Conservation (phyloP, 2,888 invertebrate genomes). For the Melieria crassipennis region DNA sequence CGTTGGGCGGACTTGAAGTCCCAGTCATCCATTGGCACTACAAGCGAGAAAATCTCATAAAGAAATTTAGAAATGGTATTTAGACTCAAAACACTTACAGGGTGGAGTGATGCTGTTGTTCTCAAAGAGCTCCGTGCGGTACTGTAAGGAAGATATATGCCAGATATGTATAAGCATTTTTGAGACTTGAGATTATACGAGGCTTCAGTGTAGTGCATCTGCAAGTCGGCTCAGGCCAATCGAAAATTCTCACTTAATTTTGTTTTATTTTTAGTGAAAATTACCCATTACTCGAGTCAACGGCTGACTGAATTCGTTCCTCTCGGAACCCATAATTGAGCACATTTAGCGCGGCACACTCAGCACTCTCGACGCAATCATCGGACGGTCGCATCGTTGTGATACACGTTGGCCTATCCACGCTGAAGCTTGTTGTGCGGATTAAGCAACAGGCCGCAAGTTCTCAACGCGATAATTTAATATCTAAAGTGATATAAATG, state of each 20-base stretch:
- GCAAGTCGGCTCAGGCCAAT: not conserved
- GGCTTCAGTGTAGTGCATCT: not conserved
- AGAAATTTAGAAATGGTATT: not conserved
- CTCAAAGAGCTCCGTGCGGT: slow-evolving; percentile 68
- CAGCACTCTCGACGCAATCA: not conserved
- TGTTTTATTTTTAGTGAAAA: too few species aligned
- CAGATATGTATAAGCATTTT: not conserved
- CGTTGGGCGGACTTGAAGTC: slow-evolving; percentile 77
- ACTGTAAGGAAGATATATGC: slow-evolving; percentile 63
- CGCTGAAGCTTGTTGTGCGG: not conserved
- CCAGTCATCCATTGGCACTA: slow-evolving; percentile 72
- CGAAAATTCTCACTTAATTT: not conserved
- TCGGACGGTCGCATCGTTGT: too few species aligned
- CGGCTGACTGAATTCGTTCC: not conserved
- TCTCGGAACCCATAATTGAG: slow-evolving; percentile 26
- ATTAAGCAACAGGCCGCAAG: slow-evolving; percentile 3
- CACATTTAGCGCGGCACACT: not conserved
- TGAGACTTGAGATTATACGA: not conserved
- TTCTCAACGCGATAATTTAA: slow-evolving; percentile 17
- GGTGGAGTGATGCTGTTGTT: slow-evolving; percentile 61
- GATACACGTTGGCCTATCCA: too few species aligned
- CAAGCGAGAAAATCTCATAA: slow-evolving; percentile 28
- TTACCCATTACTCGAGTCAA: too few species aligned
- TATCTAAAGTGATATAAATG: slow-evolving; percentile 31
- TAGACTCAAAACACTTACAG: slow-evolving; percentile 50